These are phyloP conservation scores for Machimus rusticus DNA, from an alignment of 2,888 invertebrate species.

Conservation along the genomic window DNA sequence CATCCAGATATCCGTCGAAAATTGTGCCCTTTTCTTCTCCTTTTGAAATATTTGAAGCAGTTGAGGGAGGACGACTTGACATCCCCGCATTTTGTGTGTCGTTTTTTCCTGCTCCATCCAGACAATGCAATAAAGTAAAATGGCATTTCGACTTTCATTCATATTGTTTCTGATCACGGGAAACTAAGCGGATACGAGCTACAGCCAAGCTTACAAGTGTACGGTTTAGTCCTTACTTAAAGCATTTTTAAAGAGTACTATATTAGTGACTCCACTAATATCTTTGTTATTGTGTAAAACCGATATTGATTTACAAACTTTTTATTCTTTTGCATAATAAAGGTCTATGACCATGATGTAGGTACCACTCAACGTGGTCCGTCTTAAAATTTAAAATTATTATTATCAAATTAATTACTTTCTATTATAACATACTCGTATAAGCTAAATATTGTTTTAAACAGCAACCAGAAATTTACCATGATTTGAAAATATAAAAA, in stretches of 20 bases:
- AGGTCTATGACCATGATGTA: too few relatives aligned
- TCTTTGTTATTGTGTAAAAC: too few relatives aligned
- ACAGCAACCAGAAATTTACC: too few relatives aligned
- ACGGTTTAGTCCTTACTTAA: not conserved
- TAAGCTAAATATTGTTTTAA: too few relatives aligned
- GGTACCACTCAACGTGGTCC: too few relatives aligned
- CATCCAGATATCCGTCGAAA: constrained; percentile 8
- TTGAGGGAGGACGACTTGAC: not conserved
- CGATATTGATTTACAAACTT: too few relatives aligned
- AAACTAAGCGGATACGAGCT: not conserved
- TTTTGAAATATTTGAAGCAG: not conserved
- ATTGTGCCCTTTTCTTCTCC: not conserved
- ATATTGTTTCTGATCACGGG: not conserved
- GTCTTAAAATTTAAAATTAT: too few relatives aligned
- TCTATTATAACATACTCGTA: too few relatives aligned
- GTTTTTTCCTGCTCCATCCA: not conserved
- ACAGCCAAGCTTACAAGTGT: not conserved
- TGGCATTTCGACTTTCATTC: constrained; percentile 16
- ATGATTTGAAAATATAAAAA: too few relatives aligned
- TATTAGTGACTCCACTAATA: too few relatives aligned
- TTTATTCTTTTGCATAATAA: too few relatives aligned
- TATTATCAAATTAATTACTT: too few relatives aligned
- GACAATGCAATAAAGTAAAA: not conserved
- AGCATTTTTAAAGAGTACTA: not conserved
- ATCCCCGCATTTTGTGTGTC: not conserved